These are phyloP conservation scores for Sardina pilchardus DNA, from an alignment of 2,113 vertebrate species.

Conservation along the genomic window DNA sequence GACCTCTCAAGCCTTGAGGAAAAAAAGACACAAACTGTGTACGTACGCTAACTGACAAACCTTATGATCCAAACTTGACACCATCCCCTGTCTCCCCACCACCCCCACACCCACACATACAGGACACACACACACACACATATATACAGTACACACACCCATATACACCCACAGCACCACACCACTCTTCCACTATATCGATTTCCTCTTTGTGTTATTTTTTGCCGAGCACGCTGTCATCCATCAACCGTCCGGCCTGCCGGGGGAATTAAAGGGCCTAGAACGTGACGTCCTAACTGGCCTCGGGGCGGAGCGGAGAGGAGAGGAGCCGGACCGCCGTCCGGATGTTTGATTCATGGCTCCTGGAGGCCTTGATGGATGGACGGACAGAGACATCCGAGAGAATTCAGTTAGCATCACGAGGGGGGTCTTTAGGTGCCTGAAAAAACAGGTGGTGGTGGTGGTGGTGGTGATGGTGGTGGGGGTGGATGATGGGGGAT, in stretches of 20 bases:
- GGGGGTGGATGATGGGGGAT: neutral
- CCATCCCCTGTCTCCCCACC: neutral
- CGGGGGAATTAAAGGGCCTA: neutral
- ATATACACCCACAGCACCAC: neutral
- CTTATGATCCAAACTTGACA: constrained; percentile 23
- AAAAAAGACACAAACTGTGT: neutral
- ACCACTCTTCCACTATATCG: constrained; percentile 25
- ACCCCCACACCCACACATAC: neutral
- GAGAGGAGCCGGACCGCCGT: constrained; percentile 6
- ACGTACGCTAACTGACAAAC: constrained; percentile 26
- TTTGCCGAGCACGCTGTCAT: constrained; percentile 19
- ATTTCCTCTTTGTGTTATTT: constrained; percentile 29
- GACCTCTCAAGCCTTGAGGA: neutral
- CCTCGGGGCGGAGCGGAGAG: neutral
- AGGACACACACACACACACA: constrained; percentile 16
- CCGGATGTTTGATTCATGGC: constrained; percentile 45
- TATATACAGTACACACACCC: neutral
- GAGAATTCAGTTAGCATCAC: constrained; percentile 41
- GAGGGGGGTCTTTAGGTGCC: constrained; percentile 29
- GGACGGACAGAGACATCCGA: constrained; percentile 27
- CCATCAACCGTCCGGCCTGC: constrained; percentile 32
- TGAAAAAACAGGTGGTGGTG: neutral
- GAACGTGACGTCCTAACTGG: constrained; percentile 31
- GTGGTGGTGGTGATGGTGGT: constrained; percentile 11
- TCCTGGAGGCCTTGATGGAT: constrained; percentile 26